Evolutionary conservation across 2,113 vertebrate species (phyloP), one percentile per base, ranked within the genome.

Genomic region (Eulemur rufifrons): DNA sequence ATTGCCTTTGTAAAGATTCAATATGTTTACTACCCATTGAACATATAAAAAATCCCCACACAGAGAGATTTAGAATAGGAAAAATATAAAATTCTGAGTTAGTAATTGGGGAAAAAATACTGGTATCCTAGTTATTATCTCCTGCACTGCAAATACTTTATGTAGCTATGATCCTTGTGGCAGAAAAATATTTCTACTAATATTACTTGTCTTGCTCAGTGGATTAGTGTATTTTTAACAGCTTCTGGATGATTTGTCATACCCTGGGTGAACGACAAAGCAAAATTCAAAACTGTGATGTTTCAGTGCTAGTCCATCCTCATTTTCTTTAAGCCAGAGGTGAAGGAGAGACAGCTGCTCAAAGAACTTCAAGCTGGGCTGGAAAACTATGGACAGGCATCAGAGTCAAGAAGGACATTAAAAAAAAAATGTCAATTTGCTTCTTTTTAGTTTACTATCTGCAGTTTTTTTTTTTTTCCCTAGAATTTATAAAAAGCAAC

Each of bases 101-200:
- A 95, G 29, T 91, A 88, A 88, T 77, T 78, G 5, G 80, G 14
- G 29, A 50, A 73, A 82, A 98, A 93, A 96, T 92, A 96, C 81
- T 96, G 71, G 90, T 96, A n/a, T 63, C 4, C 25, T 21, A 85
- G 15, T 77, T 86, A 88, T 29, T 84, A 78, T 61, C 21, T 39
- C 69, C 25, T 89, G 1, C 73, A 73, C 50, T 78, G 47, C 23
- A 93, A 74, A 78, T 69, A 71, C 12, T 78, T 97, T 96, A 52
- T 50, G 93, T 71, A 69, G n/a, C 78, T 97, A 84, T 86, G 37
- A n/a, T 92, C 14, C 27, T 68, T 92, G 1, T 95, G 91, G 91
- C 56, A 96, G 94, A 85, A 94, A 96, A 83, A 89, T 91, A 81
- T 90, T 47, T 71, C 86, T 21, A 25, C 23, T 87, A 71, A 64